Base-by-base conservation (phyloP, 1,140 invertebrate species). In the Drosophila santomea region DNA sequence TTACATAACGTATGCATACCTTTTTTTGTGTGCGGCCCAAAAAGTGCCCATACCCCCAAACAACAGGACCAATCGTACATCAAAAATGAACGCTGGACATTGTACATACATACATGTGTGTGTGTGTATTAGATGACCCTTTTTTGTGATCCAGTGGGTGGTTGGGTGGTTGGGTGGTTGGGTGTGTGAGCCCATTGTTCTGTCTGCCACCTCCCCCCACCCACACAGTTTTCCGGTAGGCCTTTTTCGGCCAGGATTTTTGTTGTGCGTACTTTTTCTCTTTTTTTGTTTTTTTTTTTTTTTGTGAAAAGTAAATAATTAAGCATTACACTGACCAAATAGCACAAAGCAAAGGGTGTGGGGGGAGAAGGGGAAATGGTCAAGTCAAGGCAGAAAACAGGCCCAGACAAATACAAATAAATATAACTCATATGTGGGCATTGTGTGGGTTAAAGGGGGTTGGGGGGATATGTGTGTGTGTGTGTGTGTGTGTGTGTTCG, bases 1-100 rank as follows among this genome's bases (percentile, higher is more conserved):
- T 91, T 91, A 91, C 84, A 91, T 91, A 90, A 90, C 81, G 81
- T 90, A 90, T 90, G 86, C 85, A 90, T 91, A 88, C 84, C 84
- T 89, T 89, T 89, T 88, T 82, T 43, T 55, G 35, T 32, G 25
- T 39, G 20, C 20, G 17, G n/a, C 36, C 44, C 44, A 8, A 38
- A 38, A 54, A 41, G 8, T 28, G 10, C 50, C 15, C 58, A 28
- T 48, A 3, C 17, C 11, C 38, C 23, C 4, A 17, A 23, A 47
- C 17, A 56, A 39, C 51, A 3, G 76, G 74, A 78, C 78, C 74
- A 85, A 79, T 82, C 74, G 90, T 91, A 91, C 84, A 91, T 91
- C 89, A 91, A 91, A 91, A 91, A 91, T 91, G 91, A 91, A 86
- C 76, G 59, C 72, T 59, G 44, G 57, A 86, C 64, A 60, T 20